These are phyloP conservation scores for Drosophila glabriapex DNA, from an alignment of 2,888 invertebrate genomes.

Conservation along the genomic window DNA sequence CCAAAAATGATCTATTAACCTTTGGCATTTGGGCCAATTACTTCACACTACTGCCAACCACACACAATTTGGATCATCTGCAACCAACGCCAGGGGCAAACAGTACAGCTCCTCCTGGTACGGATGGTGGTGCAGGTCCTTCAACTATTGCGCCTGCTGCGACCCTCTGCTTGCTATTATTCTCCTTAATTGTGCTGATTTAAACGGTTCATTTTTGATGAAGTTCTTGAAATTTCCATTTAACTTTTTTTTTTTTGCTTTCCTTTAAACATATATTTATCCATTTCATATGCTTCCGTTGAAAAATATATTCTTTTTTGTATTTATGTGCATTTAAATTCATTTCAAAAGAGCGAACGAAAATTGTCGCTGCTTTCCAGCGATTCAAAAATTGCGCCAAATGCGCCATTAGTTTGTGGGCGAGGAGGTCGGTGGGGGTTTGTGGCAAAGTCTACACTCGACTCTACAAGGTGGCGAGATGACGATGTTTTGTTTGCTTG, in stretches of 20 bases:
- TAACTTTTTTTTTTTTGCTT: background rate
- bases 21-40: slow-evolving; percentile 84
- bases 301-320: background rate
- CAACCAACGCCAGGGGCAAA: slow-evolving; percentile 32
- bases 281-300: background rate
- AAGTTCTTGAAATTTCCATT: background rate
- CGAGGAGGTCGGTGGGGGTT: background rate
- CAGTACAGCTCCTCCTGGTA: background rate
- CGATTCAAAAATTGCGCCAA: slow-evolving; percentile 38
- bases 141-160: background rate
- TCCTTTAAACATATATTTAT: background rate
- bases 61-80: slow-evolving; percentile 69
- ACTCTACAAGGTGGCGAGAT: slow-evolving; percentile 7
- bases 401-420: background rate
- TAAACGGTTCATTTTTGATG: too few relatives aligned
- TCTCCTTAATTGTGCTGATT: background rate
- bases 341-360: background rate
- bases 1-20: slow-evolving; percentile 80
- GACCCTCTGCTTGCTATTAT: background rate
- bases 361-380: background rate
- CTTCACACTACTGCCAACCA: slow-evolving; percentile 52
- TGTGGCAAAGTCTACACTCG: background rate
- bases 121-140: background rate
- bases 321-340: background rate
- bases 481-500: slow-evolving; percentile 12